These are phyloP conservation scores for Melopsittacus undulatus DNA, from an alignment of 2,797 vertebrate species.

Conservation along the genomic window DNA sequence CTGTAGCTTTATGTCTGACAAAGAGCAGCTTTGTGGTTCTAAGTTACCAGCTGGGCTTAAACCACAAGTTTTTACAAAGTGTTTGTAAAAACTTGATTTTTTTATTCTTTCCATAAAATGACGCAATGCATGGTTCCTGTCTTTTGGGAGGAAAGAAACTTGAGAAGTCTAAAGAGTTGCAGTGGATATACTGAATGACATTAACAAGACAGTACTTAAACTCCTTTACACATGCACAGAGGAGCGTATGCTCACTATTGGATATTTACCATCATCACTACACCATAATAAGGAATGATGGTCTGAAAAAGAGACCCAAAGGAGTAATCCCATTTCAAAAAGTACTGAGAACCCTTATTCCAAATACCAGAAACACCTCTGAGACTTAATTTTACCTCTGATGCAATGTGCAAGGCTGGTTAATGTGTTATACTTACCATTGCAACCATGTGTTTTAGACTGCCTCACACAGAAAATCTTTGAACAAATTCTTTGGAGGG, in stretches of 20 bases:
- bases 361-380: slow-evolving; percentile 34
- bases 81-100: background rate
- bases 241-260: background rate
- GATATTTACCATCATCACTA: background rate
- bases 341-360: slow-evolving; percentile 21
- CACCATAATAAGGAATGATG: background rate
- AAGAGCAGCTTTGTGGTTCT: background rate
- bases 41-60: background rate
- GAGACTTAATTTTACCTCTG: slow-evolving; percentile 26
- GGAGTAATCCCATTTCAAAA: slow-evolving; percentile 32
- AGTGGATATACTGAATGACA: background rate
- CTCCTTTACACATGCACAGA: background rate
- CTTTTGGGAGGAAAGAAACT: background rate
- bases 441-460: background rate
- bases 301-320: slow-evolving; percentile 14
- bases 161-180: background rate
- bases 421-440: slow-evolving; percentile 19
- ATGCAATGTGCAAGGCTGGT: background rate
- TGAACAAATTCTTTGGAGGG: background rate
- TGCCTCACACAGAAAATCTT: background rate
- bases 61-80: background rate
- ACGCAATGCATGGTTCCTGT: background rate
- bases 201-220: background rate
- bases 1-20: background rate
- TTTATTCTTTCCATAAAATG: background rate